These are phyloP conservation scores for Anabas testudineus DNA, from an alignment of 2,797 vertebrate species.

Conservation along the genomic window DNA sequence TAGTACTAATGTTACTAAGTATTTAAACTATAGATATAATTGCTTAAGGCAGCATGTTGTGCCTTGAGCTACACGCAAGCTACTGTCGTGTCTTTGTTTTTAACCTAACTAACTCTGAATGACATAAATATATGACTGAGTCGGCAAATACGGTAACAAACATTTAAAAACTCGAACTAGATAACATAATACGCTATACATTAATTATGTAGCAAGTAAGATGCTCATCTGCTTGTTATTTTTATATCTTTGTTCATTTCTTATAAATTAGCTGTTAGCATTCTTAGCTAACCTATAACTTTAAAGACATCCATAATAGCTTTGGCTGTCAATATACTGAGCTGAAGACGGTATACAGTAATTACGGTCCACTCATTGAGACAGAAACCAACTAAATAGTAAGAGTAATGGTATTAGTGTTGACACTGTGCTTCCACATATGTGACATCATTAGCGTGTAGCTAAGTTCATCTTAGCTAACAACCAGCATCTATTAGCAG, in stretches of 20 bases:
- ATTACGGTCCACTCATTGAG: accelerated
- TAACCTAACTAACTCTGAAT: too few species aligned
- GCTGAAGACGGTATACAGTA: accelerated
- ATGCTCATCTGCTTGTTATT: too few species aligned
- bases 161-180: too few species aligned
- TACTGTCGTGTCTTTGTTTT: too few species aligned
- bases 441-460: not conserved
- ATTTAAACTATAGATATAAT: too few species aligned
- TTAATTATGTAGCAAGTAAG: not conserved
- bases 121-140: too few species aligned
- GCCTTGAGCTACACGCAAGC: too few species aligned
- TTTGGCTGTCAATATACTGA: accelerated
- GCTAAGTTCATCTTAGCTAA: not conserved
- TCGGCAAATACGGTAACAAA: too few species aligned
- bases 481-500: slow-evolving; percentile 18
- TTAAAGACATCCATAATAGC: not conserved
- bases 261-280: slow-evolving; percentile 17
- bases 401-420: accelerated
- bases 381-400: accelerated
- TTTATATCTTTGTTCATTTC: slow-evolving; percentile 27
- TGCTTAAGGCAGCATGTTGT: too few species aligned
- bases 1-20: too few species aligned
- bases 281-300: not conserved
- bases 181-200: too few species aligned
- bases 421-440: not conserved